Evolutionary conservation across 2,888 invertebrate species (phyloP), one percentile per base, ranked within the genome.

Genomic region (Anoplius nigerrimus): DNA sequence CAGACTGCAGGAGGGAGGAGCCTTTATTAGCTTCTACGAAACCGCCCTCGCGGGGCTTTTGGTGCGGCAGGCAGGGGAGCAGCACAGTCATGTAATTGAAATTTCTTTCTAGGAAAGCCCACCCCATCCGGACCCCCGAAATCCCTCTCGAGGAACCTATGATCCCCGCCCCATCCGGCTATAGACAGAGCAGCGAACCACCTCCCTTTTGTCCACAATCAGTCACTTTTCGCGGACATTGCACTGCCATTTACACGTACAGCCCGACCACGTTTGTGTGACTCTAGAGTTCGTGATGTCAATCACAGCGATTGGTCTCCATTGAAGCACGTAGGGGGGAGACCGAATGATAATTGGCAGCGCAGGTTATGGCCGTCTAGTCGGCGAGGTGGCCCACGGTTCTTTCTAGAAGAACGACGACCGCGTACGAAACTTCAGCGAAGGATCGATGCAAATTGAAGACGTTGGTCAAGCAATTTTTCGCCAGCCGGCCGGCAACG

Each of bases 21-120:
- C 60, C 62, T 78, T 71, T 63, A 68, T 69, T 71, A 68, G 68
- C 66, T 77, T 78, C 70, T 63, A 57, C 72, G 74, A 72, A 79
- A 74, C 60, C 66, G 57, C 66, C 55, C 63, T 45, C 48, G 73
- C 71, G 78, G 68, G 73, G 60, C 65, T 34, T 11, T 24, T 42
- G 64, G 42, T 48, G 48, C 20, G 55, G 48, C n/a, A n/a, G 45
- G 48, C 56, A 68, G 72, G 66, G 66, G 63, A 64, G 22, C 34
- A 13, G 34, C 11, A 13, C 2, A 6, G 24, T 46, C 48, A 52
- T 54, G 68, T 79, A 76, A 81, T 81, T 79, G 81, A 81, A 80
- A 79, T 80, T 79, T 81, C 76, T 67, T 80, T 81, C 77, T 74
- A 70, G 74, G 76, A 76, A 80, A 72, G 53, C 69, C 58, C 68